Evolutionary conservation across 2,888 invertebrate species (phyloP), one percentile per base, ranked within the genome.

Genomic region (Ennomos fuscantarius): DNA sequence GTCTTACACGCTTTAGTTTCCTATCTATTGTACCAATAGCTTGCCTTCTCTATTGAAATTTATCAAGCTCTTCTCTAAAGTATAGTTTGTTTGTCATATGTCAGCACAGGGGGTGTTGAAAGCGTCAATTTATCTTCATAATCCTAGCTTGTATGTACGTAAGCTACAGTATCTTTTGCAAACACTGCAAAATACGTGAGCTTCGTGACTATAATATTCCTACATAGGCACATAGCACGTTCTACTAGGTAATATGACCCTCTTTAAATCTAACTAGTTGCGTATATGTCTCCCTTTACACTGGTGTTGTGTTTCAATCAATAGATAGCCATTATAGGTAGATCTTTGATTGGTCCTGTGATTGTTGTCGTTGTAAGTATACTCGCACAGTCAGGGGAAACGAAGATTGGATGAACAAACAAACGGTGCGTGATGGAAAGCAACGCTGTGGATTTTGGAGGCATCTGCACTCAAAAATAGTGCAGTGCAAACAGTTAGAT

Each of bases 341-440:
- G 49, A 40, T 11, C 46, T 42, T 41, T 43, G 55, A 55, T 60
- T 51, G 55, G 45, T 60, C 36, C 46, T 42, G 2, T 42, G 35
- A 33, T 37, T 55, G 51, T 45, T 52, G 49, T 50, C 37, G 54
- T 46, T 50, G 36, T 24, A 24, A 24, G 34, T 50, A 53, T 53
- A n/a, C 35, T 39, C 41, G 24, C 9, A 36, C 35, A 37, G 36
- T 55, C 57, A 10, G 51, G 36, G 52, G 46, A 46, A 42, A 55
- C 54, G 35, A 24, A 46, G 40, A 34, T 32, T 44, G 40, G 69
- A 66, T 62, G 24, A 45, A 74, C 73, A 84, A 87, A 84, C 82
- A 83, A 87, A 84, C 82, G 83, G 71, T 76, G 80, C 83, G 81
- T 84, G 84, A 79, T 81, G 65, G 63, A 69, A 67, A 74, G 52